These are phyloP conservation scores for Hafferia zeledoni DNA, from an alignment of 2,797 vertebrate genomes.

Conservation along the genomic window DNA sequence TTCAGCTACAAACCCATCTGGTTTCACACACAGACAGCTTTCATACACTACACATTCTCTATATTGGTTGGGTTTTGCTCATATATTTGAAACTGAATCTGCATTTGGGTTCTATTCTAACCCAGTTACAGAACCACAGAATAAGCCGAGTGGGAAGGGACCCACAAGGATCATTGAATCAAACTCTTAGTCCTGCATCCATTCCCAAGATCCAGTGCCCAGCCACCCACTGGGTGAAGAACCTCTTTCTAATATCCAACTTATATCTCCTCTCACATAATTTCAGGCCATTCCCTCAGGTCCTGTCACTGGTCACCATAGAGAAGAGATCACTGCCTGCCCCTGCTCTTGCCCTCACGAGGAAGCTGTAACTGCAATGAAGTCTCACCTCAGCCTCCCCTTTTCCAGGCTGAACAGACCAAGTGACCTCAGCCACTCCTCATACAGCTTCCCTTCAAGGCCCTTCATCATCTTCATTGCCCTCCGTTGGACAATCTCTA, in stretches of 20 bases:
- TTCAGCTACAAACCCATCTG: slow-evolving; percentile 21
- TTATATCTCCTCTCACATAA: background rate
- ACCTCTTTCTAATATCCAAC: background rate
- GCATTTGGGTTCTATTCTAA: background rate
- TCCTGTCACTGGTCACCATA: background rate
- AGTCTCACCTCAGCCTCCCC: background rate
- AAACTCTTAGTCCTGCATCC: background rate
- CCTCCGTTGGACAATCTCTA: background rate
- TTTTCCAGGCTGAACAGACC: background rate
- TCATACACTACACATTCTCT: background rate
- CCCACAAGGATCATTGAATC: background rate
- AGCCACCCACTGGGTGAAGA: background rate
- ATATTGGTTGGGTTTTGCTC: background rate
- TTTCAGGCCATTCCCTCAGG: background rate
- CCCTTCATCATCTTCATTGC: background rate
- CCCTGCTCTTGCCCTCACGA: background rate
- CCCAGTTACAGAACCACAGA: background rate
- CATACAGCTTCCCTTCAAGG: background rate
- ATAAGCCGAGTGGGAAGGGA: background rate
- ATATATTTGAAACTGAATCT: background rate
- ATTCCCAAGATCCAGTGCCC: background rate
- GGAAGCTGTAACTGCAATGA: background rate
- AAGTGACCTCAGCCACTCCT: background rate
- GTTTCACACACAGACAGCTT: slow-evolving; percentile 13
- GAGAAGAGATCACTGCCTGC: background rate